A percentile compares a stretch with the other conserved stretches of the same genome.
These are phyloP conservation scores for Lophotriccus pileatus DNA, from an alignment of 2,797 vertebrate genomes.

Conservation along the genomic window DNA sequence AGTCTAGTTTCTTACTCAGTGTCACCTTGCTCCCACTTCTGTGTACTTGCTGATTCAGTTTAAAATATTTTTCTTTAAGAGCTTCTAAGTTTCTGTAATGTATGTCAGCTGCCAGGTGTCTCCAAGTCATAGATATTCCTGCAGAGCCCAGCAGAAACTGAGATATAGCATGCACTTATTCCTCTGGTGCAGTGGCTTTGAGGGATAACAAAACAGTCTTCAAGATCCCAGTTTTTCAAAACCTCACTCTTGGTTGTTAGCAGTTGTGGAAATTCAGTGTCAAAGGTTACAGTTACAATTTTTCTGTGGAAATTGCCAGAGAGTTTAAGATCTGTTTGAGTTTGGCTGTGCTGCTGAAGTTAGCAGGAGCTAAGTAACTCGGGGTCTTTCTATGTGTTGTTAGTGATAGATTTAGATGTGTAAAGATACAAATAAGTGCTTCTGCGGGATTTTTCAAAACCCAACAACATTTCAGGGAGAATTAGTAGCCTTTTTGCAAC, in stretches of 20 bases:
- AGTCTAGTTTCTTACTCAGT: not conserved
- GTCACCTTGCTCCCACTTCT: not conserved
- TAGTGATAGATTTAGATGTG: not conserved
- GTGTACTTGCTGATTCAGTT: not conserved
- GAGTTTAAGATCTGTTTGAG: not conserved
- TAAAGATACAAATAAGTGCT: not conserved
- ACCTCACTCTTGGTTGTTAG: not conserved
- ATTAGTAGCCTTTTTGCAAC: not conserved
- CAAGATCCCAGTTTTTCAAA: not conserved
- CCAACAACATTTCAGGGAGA: not conserved
- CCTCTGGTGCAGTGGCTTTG: not conserved
- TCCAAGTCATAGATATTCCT: not conserved
- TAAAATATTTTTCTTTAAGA: not conserved
- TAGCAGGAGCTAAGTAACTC: not conserved
- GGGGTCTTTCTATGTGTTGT: rapidly evolving
- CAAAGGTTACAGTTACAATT: not conserved
- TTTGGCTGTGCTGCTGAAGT: not conserved
- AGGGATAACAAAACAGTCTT: not conserved
- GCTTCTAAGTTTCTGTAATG: not conserved
- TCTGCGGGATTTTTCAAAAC: not conserved
- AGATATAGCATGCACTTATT: not conserved
- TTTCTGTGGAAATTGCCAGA: not conserved
- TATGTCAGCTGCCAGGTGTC: not conserved
- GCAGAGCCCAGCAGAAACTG: not conserved
- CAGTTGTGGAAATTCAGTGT: not conserved